Conservation (phyloP, 2,797 vertebrate genomes). For the Lutjanus campechanus region DNA sequence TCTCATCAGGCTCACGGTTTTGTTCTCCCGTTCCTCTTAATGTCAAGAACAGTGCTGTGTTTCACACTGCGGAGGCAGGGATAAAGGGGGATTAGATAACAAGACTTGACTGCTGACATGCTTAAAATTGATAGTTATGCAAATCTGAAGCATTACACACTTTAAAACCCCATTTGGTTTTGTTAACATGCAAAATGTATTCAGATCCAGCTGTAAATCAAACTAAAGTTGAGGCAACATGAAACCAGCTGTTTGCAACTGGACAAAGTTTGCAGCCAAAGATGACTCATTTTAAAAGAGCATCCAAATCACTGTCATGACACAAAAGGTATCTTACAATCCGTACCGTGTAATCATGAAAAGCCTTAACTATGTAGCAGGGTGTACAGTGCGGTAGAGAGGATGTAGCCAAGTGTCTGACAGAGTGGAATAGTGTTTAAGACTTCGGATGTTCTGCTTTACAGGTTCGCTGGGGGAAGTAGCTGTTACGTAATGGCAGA, state of each 20-base stretch:
- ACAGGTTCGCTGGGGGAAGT: conserved; percentile 39
- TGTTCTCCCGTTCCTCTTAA: conserved; percentile 32
- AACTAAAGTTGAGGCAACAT: neutral
- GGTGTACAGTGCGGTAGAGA: conserved; percentile 10
- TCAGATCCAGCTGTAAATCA: conserved; percentile 28
- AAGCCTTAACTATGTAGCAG: conserved; percentile 15
- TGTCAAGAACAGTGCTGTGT: conserved; percentile 26
- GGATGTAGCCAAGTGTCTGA: conserved; percentile 30
- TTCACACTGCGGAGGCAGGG: neutral
- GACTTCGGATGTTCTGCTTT: conserved; percentile 34
- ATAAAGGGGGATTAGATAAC: neutral
- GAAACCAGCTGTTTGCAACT: conserved; percentile 31
- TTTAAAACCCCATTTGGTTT: conserved; percentile 1
- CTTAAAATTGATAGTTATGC: neutral
- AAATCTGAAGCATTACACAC: conserved; percentile 1
- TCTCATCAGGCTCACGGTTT: conserved; percentile 44
- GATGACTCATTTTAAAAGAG: conserved; percentile 28
- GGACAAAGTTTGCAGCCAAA: conserved; percentile 23
- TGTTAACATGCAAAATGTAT: conserved; percentile 6
- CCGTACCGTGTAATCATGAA: conserved; percentile 40
- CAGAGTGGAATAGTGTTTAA: conserved; percentile 44
- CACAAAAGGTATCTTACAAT: conserved; percentile 32
- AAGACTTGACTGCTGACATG: conserved; percentile 9
- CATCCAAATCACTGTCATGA: conserved; percentile 28
- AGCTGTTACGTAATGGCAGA: conserved; percentile 54